Evolutionary conservation across 2,888 invertebrate genomes (phyloP), one percentile per base, ranked within the genome.

Genomic region (Tanytarsus gracilentus): DNA sequence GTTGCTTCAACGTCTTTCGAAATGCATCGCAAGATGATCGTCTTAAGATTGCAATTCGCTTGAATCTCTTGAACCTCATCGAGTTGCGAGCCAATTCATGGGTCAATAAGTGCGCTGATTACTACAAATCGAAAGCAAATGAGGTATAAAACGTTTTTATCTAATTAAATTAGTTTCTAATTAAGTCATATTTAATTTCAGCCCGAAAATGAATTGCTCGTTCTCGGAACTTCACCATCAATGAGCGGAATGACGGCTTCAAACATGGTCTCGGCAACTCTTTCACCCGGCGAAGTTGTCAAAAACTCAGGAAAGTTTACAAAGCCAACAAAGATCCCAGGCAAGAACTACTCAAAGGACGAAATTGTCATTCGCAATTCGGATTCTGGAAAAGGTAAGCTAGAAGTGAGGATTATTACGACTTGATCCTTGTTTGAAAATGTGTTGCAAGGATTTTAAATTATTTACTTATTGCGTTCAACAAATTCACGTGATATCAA

Each of bases 291-390:
- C 56, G 92, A 92, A 75, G 80, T 92, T 56, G 81, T 92, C 66
- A 89, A 88, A 73, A 83, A 87, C 62, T 92, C 91, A 36, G 92
- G 92, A 62, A 92, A 92, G 75, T 92, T 89, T 74, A 77, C 83
- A 56, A 88, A 88, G 72, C 91, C 92, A 39, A 90, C 91, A 9
- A 86, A 90, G 74, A 88, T 93, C 67, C 88, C 91, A 52, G 91
- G 91, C 66, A 93, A 93, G 76, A 92, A 89, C 71, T 93, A 92
- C 75, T 91, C 90, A 69, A 92, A 94, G 73, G 94, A 95, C 71
- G 95, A 96, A 76, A 89, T 94, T 64, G 88, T 94, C 63, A 96
- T 96, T 69, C 81, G 93, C 65, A 95, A 95, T 74, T 89, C 92
- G 63, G 95, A 95, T 76, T 94, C 93, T 56, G 95, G 95, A 69